Conservation (phyloP, 2,113 vertebrate genomes). For the Myiozetetes cayanensis region DNA sequence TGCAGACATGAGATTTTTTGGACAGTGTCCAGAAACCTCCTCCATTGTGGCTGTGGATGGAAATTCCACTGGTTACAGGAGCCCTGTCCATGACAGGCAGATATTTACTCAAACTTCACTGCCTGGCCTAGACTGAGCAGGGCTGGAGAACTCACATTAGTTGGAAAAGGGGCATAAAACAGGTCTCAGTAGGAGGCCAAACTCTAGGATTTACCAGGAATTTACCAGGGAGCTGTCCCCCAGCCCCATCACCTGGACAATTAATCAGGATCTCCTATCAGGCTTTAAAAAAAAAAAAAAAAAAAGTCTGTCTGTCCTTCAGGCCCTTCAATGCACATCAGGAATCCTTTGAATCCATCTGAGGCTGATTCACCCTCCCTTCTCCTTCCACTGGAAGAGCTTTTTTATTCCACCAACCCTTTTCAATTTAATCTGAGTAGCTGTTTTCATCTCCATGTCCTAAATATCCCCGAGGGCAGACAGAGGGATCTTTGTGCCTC, state of each 20-base stretch:
- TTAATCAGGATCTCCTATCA: not conserved
- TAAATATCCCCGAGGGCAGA: slow-evolving; percentile 55
- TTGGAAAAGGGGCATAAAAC: not conserved
- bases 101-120: not conserved
- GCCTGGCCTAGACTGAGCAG: not conserved
- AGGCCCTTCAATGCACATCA: not conserved
- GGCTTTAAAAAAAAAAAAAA: not conserved
- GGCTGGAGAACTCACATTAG: not conserved
- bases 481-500: slow-evolving; percentile 59
- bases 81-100: not conserved
- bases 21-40: not conserved
- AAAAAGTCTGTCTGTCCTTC: not conserved
- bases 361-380: not conserved
- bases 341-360: not conserved
- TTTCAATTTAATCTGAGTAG: slow-evolving; percentile 33
- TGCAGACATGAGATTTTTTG: not conserved
- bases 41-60: not conserved
- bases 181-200: not conserved
- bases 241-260: not conserved
- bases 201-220: not conserved
- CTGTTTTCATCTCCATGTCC: slow-evolving; percentile 43
- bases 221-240: not conserved
- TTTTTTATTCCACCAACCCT: slow-evolving; percentile 48
- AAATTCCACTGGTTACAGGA: not conserved
- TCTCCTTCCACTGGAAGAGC: not conserved